Evolutionary conservation across 1,140 invertebrate genomes (phyloP), one percentile per base, ranked within the genome.

Genomic region (Drosophila novamexicana): DNA sequence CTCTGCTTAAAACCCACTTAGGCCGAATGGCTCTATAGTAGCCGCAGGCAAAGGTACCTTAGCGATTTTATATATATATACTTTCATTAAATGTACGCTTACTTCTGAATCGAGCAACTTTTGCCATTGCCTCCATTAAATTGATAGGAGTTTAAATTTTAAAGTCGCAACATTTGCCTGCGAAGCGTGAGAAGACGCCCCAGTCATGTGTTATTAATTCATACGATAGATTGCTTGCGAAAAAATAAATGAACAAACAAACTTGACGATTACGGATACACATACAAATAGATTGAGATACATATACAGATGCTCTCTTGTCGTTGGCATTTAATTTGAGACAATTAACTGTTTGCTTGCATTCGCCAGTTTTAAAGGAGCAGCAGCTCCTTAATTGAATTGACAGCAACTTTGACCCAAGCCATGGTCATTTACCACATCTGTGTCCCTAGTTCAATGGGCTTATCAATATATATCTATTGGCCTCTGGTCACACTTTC

Each of bases 1-100:
- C 75, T 36, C 75, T 83, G 79, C 63, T 79, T 82, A 83, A 75
- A 83, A 65, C 61, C 45, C 71, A 78, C 80, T 82, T 83, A 64
- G 50, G 47, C 37, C 39, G 52, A 82, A 79, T 71, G 71, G 37
- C 50, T 45, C 39, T 57, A 58, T 47, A 75, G 72, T 78, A 67
- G 61, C 61, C 10, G 40, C 14, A 34, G 7, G 8, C 6, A 9
- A 37, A 14, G 22, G 22, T 22, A 22, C 22, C 22, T 22, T 2
- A 22, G 22, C 2, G 22, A 0, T 5, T 52, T n/a, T 29, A 29
- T 45, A 16, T 7, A 45, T 6, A n/a, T n/a, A 42, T n/a, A 44
- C 9, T 54, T 69, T 54, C 50, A 56, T 45, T 47, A 32, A 36
- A 45, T 53, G 49, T 53, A 40, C 50, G 39, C 36, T 44, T 37